phyloP scores from a whole-genome alignment of 92 coral and sea anemone genomes.

The Porites lobata region DNA sequence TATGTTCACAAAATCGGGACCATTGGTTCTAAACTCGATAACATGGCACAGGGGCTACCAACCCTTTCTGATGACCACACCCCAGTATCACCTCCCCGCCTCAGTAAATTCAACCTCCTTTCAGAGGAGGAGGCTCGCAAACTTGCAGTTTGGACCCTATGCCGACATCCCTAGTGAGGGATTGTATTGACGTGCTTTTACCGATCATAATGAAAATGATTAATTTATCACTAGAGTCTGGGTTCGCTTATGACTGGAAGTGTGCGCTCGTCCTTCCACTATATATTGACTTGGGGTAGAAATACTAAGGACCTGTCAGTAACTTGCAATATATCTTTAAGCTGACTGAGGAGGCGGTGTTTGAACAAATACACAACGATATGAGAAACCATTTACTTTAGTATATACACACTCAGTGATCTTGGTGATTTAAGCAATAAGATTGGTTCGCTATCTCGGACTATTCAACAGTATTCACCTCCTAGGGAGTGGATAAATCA shows the following conservation, averaged over 20 bases:
- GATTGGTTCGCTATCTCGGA: no score
- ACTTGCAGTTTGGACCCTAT: constrained; percentile 33
- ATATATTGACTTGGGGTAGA: no score
- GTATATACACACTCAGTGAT: no score
- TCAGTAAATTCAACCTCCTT: constrained; percentile 28
- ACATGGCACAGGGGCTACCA: constrained; percentile 46
- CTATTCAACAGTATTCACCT: no score
- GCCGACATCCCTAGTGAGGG: constrained; percentile 33
- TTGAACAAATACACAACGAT: no score
- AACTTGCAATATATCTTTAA: no score
- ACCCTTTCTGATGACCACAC: constrained; percentile 12
- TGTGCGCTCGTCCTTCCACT: background rate
- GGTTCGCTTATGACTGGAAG: background rate
- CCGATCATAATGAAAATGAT: constrained; percentile 34
- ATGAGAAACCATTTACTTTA: no score
- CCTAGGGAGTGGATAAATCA: no score
- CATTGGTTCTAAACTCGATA: constrained; percentile 58
- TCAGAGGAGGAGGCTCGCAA: constrained; percentile 39
- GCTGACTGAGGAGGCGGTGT: no score
- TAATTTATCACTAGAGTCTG: constrained; percentile 5
- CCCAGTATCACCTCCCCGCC: constrained; percentile 30
- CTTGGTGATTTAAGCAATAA: no score
- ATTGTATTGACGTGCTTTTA: constrained; percentile 36
- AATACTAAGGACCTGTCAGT: no score
- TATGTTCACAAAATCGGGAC: constrained; percentile 61